Percentiles rank a stretch among this genome's conserved stretches.
Conservation (phyloP, 2,113 vertebrate species). For the Sula dactylatra region DNA sequence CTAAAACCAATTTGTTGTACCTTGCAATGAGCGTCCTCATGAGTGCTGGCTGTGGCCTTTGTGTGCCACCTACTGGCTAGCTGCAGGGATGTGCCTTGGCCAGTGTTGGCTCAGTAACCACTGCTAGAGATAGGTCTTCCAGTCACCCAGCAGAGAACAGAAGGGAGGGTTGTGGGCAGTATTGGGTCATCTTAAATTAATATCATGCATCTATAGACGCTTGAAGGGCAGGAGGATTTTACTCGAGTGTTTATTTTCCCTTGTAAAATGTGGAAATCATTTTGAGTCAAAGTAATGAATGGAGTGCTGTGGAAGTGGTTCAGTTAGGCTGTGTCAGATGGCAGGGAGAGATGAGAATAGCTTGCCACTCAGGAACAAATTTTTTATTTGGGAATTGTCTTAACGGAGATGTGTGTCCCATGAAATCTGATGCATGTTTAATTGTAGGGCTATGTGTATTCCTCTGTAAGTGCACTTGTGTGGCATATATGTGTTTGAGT, state of each 20-base stretch:
- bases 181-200: not conserved
- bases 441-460: not conserved
- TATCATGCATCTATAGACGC: not conserved
- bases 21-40: rapidly evolving
- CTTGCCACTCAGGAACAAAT: not conserved
- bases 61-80: constrained; percentile 50
- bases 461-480: rapidly evolving
- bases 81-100: not conserved
- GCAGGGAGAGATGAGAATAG: not conserved
- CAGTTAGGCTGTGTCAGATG: not conserved
- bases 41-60: not conserved
- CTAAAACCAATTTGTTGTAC: not conserved
- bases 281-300: not conserved
- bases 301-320: not conserved
- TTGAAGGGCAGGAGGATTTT: not conserved
- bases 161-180: not conserved
- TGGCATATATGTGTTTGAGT: not conserved
- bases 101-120: not conserved
- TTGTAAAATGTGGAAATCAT: not conserved
- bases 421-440: not conserved
- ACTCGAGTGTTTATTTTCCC: not conserved
- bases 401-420: rapidly evolving
- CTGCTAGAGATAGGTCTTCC: not conserved
- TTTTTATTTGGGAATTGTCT: not conserved
- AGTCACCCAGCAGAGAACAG: not conserved